Evolutionary conservation across 2,113 vertebrate genomes (phyloP).

Genomic region (Hylia prasina): DNA sequence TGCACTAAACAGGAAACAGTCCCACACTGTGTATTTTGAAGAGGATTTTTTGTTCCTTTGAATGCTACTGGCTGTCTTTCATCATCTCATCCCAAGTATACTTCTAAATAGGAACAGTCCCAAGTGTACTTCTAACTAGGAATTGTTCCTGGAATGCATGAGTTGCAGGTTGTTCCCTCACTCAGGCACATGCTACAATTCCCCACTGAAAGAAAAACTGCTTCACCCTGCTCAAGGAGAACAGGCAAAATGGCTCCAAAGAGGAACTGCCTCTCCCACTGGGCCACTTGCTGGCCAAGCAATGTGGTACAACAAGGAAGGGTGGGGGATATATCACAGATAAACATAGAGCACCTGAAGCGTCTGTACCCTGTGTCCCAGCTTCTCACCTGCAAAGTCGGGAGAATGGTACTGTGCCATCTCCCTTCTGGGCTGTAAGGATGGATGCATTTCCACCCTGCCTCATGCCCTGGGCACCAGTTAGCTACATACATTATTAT

Average conservation of each 20-base stretch:
- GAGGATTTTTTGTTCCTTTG: not conserved
- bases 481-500: not conserved
- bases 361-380: not conserved
- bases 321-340: not conserved
- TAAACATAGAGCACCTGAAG: not conserved
- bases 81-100: not conserved
- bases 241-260: not conserved
- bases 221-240: not conserved
- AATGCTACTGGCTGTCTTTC: not conserved
- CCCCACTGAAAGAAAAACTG: not conserved
- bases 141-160: not conserved
- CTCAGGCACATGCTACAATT: accelerated
- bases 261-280: not conserved
- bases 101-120: not conserved
- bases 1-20: not conserved
- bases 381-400: not conserved
- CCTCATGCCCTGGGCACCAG: not conserved
- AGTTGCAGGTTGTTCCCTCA: not conserved
- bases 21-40: not conserved
- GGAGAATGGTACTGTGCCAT: not conserved
- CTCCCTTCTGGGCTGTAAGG: not conserved
- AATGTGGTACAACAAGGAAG: not conserved
- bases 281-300: not conserved
- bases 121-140: not conserved
- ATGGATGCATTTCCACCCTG: not conserved